Conservation (phyloP, 2,113 vertebrate genomes). For the Bubo blakistoni region DNA sequence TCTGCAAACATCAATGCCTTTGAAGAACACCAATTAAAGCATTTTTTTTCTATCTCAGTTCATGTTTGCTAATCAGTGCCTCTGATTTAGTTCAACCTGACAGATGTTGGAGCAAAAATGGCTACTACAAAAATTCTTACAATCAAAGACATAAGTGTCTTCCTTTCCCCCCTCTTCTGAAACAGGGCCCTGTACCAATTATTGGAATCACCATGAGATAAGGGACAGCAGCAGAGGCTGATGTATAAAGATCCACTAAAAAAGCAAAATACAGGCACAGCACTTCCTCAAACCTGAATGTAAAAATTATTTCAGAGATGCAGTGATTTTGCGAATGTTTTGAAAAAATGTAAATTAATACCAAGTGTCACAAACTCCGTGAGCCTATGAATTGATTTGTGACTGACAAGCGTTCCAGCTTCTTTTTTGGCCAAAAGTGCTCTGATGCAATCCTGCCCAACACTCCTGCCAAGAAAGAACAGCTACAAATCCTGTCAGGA, state of each 20-base stretch:
- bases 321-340: not conserved
- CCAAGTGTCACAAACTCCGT: not conserved
- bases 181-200: not conserved
- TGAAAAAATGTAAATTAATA: constrained; percentile 17
- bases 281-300: not conserved
- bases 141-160: not conserved
- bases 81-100: not conserved
- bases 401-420: not conserved
- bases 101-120: not conserved
- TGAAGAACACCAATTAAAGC: not conserved
- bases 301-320: not conserved
- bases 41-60: not conserved
- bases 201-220: not conserved
- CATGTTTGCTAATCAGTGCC: not conserved
- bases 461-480: constrained; percentile 19
- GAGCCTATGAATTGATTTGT: not conserved
- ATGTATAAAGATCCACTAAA: not conserved
- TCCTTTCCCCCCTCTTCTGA: not conserved
- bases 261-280: not conserved
- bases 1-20: not conserved
- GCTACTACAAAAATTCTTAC: not conserved
- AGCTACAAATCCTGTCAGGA: constrained; percentile 34
- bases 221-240: not conserved
- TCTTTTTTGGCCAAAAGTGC: constrained; percentile 40
- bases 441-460: constrained; percentile 17